A percentile compares a stretch with the other conserved stretches of the same genome.
Evolutionary conservation across 2,113 vertebrate species (phyloP).

Genomic region (Odocoileus virginianus): DNA sequence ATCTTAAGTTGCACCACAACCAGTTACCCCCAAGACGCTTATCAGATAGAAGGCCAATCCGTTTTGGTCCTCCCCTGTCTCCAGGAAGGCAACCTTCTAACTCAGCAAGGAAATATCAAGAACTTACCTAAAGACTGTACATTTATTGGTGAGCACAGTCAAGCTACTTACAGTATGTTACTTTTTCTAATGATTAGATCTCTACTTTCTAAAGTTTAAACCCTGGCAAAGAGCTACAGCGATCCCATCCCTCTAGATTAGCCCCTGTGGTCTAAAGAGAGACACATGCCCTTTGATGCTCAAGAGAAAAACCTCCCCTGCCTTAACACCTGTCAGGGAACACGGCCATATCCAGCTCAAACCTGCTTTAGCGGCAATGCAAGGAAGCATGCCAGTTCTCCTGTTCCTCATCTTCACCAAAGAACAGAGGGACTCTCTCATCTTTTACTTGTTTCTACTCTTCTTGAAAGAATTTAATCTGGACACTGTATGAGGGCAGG

Average conservation of each 20-base stretch:
- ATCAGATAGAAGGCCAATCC: background rate
- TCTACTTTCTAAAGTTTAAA: conserved; percentile 19
- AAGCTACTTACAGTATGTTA: background rate
- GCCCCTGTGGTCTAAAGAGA: background rate
- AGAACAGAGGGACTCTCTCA: background rate
- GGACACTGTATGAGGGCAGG: background rate
- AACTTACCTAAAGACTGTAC: background rate
- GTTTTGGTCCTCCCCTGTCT: background rate
- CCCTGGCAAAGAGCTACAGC: background rate
- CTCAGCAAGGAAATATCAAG: background rate
- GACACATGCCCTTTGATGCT: background rate
- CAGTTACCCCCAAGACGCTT: background rate
- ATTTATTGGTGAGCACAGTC: background rate
- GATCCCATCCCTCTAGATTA: background rate
- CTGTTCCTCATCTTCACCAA: background rate
- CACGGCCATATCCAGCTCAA: background rate
- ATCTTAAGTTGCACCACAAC: conserved; percentile 12
- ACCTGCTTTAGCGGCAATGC: background rate
- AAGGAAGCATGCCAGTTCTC: background rate
- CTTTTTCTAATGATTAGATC: background rate
- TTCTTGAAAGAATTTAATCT: background rate
- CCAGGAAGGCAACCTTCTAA: background rate
- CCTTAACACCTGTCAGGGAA: background rate
- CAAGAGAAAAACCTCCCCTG: background rate
- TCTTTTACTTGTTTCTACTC: background rate